phyloP scores from a whole-genome alignment of 2,113 vertebrate genomes.

The Micronisus gabar region DNA sequence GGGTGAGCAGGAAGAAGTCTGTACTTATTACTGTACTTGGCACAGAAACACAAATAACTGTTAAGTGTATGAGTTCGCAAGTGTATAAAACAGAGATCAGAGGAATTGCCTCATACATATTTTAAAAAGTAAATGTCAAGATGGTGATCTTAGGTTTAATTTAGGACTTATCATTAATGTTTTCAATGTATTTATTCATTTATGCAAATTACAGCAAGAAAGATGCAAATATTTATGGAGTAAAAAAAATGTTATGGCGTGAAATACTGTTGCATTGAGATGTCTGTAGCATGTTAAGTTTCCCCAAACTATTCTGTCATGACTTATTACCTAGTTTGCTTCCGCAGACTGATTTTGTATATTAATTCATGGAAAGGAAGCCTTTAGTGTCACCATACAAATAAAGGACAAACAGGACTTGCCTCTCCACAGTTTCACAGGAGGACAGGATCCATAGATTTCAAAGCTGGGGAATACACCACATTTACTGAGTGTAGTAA shows the following conservation, averaged over 20 bases:
- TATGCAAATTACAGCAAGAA: conserved; percentile 31
- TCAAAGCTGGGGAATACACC: background rate
- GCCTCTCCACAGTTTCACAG: background rate
- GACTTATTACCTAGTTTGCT: background rate
- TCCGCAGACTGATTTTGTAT: background rate
- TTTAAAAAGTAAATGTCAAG: conserved; percentile 36
- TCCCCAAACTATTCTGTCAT: background rate
- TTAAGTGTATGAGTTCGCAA: background rate
- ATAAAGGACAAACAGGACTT: background rate
- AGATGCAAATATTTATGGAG: conserved; percentile 41
- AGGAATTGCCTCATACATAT: conserved; percentile 43
- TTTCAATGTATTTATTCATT: conserved; percentile 49
- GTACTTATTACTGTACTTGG: background rate
- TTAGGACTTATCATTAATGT: conserved; percentile 7
- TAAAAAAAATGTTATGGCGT: background rate
- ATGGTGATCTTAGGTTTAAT: conserved; percentile 27
- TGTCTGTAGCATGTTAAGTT: background rate
- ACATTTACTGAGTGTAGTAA: background rate
- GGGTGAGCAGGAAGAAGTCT: background rate
- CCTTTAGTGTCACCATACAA: background rate
- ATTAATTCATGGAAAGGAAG: background rate
- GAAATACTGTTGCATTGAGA: background rate
- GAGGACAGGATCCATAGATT: background rate
- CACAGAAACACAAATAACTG: conserved; percentile 3
- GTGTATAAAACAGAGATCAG: conserved; percentile 16